These are phyloP conservation scores for Amitus sp. DNA, from an alignment of 2,888 invertebrate species.

Conservation along the genomic window DNA sequence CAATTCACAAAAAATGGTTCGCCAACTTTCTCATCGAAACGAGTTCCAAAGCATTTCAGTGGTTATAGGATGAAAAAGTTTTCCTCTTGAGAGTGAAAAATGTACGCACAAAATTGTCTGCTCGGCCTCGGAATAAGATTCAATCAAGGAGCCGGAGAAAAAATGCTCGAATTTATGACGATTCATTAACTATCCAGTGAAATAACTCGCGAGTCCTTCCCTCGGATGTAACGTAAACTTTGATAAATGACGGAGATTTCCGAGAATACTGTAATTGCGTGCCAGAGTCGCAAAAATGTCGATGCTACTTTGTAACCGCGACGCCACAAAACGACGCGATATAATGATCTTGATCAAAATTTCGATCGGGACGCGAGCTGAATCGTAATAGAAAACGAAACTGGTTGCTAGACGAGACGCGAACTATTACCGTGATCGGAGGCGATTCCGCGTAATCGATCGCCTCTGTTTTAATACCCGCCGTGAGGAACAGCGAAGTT, in stretches of 20 bases:
- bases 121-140: neutral
- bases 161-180: too few species aligned
- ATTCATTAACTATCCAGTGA: too few species aligned
- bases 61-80: too few species aligned
- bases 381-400: slow-evolving; percentile 6
- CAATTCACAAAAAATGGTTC: too few species aligned
- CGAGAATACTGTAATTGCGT: slow-evolving; percentile 1
- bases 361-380: neutral
- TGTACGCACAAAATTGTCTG: neutral
- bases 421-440: slow-evolving; percentile 6
- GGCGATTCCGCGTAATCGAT: slow-evolving; percentile 25
- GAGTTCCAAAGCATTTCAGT: neutral
- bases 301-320: neutral
- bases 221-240: neutral
- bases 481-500: slow-evolving; percentile 16
- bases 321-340: neutral
- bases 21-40: neutral
- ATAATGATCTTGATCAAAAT: slow-evolving; percentile 2
- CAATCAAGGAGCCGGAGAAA: too few species aligned
- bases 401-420: slow-evolving; percentile 6
- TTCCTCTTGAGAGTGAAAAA: neutral
- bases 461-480: slow-evolving; percentile 29
- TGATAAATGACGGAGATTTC: neutral
- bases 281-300: neutral
- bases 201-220: neutral